These are phyloP conservation scores for Festucalex cinctus DNA, from an alignment of 2,113 vertebrate genomes.

Conservation along the genomic window DNA sequence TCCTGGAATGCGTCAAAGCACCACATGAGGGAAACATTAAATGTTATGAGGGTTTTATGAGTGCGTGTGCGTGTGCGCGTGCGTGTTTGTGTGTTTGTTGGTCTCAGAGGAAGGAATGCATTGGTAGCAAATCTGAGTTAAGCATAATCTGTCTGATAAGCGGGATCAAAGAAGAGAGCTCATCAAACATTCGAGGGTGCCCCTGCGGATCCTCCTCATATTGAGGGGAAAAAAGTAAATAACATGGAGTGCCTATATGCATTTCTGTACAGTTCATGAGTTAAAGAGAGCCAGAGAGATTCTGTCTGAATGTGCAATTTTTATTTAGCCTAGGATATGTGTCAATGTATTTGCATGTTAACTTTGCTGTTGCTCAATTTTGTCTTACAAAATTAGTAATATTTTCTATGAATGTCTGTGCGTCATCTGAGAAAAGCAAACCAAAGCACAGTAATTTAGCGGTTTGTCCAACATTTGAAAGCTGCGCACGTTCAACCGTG, in stretches of 20 bases:
- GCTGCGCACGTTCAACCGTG: too few species aligned
- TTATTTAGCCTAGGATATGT: too few species aligned
- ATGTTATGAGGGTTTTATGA: background rate
- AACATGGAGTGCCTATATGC: background rate
- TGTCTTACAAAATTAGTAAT: too few species aligned
- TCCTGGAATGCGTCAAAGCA: constrained; percentile 3
- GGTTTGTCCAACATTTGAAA: too few species aligned
- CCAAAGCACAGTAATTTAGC: too few species aligned
- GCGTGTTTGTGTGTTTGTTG: constrained; percentile 9
- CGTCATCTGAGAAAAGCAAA: too few species aligned
- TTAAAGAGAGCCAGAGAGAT: background rate
- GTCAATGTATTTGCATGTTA: too few species aligned
- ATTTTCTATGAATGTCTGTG: too few species aligned
- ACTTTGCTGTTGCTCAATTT: too few species aligned
- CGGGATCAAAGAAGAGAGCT: constrained; percentile 49
- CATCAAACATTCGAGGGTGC: constrained; percentile 44
- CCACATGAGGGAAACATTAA: background rate
- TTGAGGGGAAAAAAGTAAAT: too few species aligned
- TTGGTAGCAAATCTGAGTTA: constrained; percentile 30
- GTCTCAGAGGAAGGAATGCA: constrained; percentile 35
- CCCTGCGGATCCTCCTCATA: constrained; percentile 40
- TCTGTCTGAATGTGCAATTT: too few species aligned
- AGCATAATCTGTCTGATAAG: constrained; percentile 47
- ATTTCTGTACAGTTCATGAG: background rate
- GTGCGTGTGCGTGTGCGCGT: constrained; percentile 23